Percentiles rank a stretch among this genome's conserved stretches.
phyloP scores from a whole-genome alignment of 1,140 invertebrate genomes.

The Eubasilissa regina region DNA sequence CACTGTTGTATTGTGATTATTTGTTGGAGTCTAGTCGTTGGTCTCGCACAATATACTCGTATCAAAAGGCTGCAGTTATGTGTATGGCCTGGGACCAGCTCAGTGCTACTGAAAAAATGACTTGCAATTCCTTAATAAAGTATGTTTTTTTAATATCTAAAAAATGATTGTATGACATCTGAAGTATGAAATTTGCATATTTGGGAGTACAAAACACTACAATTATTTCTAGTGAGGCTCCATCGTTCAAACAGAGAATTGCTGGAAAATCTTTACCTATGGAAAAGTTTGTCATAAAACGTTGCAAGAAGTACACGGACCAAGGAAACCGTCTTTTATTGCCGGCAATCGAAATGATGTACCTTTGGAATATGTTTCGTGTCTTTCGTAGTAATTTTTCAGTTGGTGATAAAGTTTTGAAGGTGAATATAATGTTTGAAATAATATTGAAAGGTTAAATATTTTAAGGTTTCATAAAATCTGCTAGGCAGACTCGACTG shows the following conservation, averaged over 20 bases:
- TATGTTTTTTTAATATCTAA: slow-evolving; percentile 60
- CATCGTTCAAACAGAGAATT: slow-evolving; percentile 89
- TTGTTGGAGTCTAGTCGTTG: slow-evolving; percentile 88
- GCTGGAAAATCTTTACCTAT: slow-evolving; percentile 97
- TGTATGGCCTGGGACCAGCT: slow-evolving; percentile 79
- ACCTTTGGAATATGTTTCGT: slow-evolving; percentile 95
- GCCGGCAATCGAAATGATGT: slow-evolving; percentile 91
- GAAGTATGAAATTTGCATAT: not conserved
- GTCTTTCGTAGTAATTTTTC: slow-evolving; percentile 83
- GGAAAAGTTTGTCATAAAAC: slow-evolving; percentile 95
- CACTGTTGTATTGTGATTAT: slow-evolving; percentile 80
- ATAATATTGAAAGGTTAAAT: not conserved
- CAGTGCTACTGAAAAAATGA: slow-evolving; percentile 70
- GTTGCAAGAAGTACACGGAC: slow-evolving; percentile 83
- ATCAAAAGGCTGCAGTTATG: slow-evolving; percentile 89
- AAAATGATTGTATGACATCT: slow-evolving; percentile 30
- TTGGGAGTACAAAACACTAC: no score
- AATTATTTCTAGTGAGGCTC: slow-evolving; percentile 78
- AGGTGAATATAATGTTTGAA: slow-evolving; percentile 62
- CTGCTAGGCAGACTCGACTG: not conserved
- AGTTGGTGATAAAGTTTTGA: slow-evolving; percentile 80
- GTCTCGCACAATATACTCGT: slow-evolving; percentile 93
- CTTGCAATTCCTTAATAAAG: slow-evolving; percentile 76
- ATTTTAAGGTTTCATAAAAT: not conserved
- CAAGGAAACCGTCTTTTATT: slow-evolving; percentile 84